Evolutionary conservation across 2,113 vertebrate species (phyloP).

Genomic region (Lycocorax pyrrhopterus): DNA sequence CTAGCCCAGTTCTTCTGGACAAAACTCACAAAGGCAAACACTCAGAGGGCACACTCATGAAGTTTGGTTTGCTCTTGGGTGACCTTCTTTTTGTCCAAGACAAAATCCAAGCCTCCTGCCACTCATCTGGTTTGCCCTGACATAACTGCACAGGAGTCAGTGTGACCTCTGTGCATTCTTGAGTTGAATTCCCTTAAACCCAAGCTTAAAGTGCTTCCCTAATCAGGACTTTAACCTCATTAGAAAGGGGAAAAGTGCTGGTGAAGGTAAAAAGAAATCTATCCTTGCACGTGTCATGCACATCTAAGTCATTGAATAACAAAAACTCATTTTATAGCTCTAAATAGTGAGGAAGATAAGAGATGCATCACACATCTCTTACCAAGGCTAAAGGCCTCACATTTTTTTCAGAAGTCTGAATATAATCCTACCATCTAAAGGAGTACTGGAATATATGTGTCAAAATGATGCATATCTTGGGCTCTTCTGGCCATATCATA

Average conservation of each 20-base stretch:
- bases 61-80: neutral
- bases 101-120: neutral
- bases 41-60: neutral
- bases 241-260: neutral
- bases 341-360: neutral
- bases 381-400: constrained; percentile 11
- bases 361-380: constrained; percentile 3
- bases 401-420: constrained; percentile 39
- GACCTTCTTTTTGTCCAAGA: neutral
- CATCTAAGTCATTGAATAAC: neutral
- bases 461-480: constrained; percentile 69
- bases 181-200: neutral
- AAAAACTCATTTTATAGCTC: neutral
- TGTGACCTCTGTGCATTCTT: neutral
- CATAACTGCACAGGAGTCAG: neutral
- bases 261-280: neutral
- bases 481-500: constrained; percentile 44
- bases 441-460: constrained; percentile 64
- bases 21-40: neutral
- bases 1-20: neutral
- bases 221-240: constrained; percentile 6
- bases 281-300: neutral
- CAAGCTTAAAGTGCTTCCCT: neutral
- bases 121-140: neutral
- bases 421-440: constrained; percentile 55